Evolutionary conservation across 2,113 vertebrate species (phyloP), one percentile per base, ranked within the genome.

Genomic region (Amphiprion ocellaris): DNA sequence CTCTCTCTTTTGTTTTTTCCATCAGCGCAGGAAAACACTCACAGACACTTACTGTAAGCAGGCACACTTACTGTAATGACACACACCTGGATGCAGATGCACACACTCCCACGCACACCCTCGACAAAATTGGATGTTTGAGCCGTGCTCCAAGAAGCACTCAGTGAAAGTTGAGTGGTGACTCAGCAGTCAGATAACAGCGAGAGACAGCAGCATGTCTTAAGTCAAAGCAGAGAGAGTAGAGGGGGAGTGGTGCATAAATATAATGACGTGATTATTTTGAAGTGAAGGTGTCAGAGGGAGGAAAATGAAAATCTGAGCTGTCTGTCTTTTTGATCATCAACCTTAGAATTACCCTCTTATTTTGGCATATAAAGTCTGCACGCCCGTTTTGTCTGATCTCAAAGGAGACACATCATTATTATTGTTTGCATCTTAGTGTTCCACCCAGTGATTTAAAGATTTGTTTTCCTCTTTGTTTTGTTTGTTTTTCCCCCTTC

Each of bases 21-120:
- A 90, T 81, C 76, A 84, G 64, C 73, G 62, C 28, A 49, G 63
- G 62, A 47, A 87, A 87, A 71, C 78, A 69, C 69, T 81, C 50
- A 23, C 54, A 71, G 16, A 70, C 65, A 66, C 68, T 89, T 83
- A 87, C 44, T n/a, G 63, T 76, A 84, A 84, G 76, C 69, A 61
- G 3, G 53, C 44, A 28, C 85, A 84, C 79, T 72, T 49, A 73
- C n/a, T 64, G 58, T 64, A 69, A 75, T 50, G 59, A 63, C 24
- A 80, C 19, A 70, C 54, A 85, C 56, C 37, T 72, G 61, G 19
- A 62, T 53, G 37, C 39, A 68, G 39, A 46, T 63, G 39, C 55
- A 58, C 64, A 60, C 59, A 59, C 59, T 21, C 50, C 2, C 46
- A 44, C 39, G 16, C 14, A 30, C 23, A 63, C 30, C 10, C n/a